Evolutionary conservation across 2,888 invertebrate genomes (phyloP).

Genomic region (Mesorhabditis sp.): DNA sequence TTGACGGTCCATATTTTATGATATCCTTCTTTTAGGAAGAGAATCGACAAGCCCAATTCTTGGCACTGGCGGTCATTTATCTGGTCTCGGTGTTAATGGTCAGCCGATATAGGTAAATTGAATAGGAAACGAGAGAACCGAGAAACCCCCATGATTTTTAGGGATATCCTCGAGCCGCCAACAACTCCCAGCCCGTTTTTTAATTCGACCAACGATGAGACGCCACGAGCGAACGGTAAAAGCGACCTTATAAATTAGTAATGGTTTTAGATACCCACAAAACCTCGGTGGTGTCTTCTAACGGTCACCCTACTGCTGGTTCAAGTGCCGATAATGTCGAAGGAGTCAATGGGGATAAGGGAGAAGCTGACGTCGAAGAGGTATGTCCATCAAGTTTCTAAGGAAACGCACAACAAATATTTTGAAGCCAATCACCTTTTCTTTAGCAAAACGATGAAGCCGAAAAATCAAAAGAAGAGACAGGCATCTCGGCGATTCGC

Average conservation of each 20-base stretch:
- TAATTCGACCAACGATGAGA: conserved; percentile 26
- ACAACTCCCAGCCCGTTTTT: conserved; percentile 57
- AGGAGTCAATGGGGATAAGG: background rate
- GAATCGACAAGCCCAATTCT: conserved; percentile 97
- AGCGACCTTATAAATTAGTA: background rate
- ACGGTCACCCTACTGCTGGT: too few relatives aligned
- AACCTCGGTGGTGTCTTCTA: too few relatives aligned
- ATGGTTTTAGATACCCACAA: too few relatives aligned
- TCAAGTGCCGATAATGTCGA: conserved; percentile 10
- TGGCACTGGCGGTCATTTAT: conserved; percentile 96
- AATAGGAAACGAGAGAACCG: background rate
- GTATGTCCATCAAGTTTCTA: conserved; percentile 3
- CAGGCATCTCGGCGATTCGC: conserved; percentile 17
- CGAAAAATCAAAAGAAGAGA: conserved; percentile 1
- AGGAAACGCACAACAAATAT: background rate
- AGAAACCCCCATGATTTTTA: background rate
- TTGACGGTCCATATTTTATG: too few relatives aligned
- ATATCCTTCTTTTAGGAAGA: conserved; percentile 75
- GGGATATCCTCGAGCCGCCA: conserved; percentile 87
- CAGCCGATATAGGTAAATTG: conserved; percentile 79
- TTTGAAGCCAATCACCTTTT: conserved; percentile 7
- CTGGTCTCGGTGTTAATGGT: conserved; percentile 99
- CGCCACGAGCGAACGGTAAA: background rate
- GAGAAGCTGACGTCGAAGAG: conserved; percentile 9
- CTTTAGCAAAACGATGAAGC: conserved; percentile 3